Evolutionary conservation across 2,113 vertebrate species (phyloP).

Genomic region (Pedetes capensis): DNA sequence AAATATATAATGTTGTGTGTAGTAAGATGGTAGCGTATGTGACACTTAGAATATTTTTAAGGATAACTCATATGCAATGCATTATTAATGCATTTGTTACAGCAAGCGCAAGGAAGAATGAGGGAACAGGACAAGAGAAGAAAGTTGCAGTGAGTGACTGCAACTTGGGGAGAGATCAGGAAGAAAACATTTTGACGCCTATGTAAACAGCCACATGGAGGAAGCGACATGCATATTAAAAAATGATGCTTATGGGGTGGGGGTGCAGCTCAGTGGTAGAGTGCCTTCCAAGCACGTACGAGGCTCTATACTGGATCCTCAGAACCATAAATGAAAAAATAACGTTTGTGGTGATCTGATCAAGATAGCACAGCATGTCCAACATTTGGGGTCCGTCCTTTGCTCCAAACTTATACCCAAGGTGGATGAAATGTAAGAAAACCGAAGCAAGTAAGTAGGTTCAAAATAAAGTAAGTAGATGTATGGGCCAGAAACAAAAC

Average conservation of each 20-base stretch:
- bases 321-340: neutral
- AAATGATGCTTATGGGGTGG: neutral
- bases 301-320: neutral
- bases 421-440: neutral
- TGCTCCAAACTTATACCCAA: neutral
- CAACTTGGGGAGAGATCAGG: neutral
- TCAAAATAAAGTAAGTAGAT: neutral
- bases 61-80: neutral
- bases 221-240: neutral
- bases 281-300: neutral
- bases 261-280: neutral
- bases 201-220: neutral
- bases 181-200: neutral
- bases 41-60: neutral
- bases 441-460: neutral
- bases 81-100: neutral
- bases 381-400: neutral
- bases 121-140: neutral
- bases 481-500: neutral
- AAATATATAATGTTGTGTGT: neutral
- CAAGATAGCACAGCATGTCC: neutral
- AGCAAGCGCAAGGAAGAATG: neutral
- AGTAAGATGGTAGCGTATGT: neutral
- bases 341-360: neutral
- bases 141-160: neutral